phyloP scores from a whole-genome alignment of 2,797 vertebrate species.

The Acrossocheilus fasciatus region DNA sequence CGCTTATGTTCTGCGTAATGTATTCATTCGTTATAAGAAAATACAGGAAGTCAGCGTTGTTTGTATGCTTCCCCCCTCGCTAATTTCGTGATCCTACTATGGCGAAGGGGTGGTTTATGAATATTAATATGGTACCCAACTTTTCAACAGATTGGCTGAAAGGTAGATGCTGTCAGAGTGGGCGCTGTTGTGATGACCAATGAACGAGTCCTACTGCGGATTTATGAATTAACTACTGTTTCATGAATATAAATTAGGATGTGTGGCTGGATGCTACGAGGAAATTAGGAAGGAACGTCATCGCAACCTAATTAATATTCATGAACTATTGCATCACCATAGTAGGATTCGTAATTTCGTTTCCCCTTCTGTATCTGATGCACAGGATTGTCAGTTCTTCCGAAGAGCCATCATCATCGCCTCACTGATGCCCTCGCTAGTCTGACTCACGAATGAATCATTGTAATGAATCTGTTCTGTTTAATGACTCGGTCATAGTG shows the following conservation, averaged over 20 bases:
- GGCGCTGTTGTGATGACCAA: slow-evolving; percentile 28
- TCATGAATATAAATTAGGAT: slow-evolving; percentile 1
- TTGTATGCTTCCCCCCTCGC: slow-evolving; percentile 64
- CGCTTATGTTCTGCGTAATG: slow-evolving; percentile 60
- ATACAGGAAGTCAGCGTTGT: slow-evolving; percentile 79
- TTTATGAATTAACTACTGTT: background rate
- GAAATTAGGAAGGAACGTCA: background rate
- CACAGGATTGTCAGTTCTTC: slow-evolving; percentile 32
- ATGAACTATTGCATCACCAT: background rate
- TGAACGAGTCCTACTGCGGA: background rate
- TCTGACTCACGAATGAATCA: slow-evolving; percentile 19
- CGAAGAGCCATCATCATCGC: background rate
- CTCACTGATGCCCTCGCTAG: slow-evolving; percentile 32
- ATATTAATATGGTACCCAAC: background rate
- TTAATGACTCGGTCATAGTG: background rate
- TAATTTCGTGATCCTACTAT: slow-evolving; percentile 13
- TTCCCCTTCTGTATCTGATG: slow-evolving; percentile 9
- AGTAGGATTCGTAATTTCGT: slow-evolving; percentile 23
- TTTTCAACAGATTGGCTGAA: slow-evolving; percentile 8
- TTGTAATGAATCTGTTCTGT: background rate
- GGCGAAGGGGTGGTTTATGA: background rate
- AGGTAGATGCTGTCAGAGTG: background rate
- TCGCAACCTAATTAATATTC: slow-evolving; percentile 1
- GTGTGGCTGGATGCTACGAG: background rate
- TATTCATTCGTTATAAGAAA: slow-evolving; percentile 60